A percentile compares a stretch with the other conserved stretches of the same genome.
These are phyloP conservation scores for Clupea harengus DNA, from an alignment of 2,113 vertebrate species.

Conservation along the genomic window DNA sequence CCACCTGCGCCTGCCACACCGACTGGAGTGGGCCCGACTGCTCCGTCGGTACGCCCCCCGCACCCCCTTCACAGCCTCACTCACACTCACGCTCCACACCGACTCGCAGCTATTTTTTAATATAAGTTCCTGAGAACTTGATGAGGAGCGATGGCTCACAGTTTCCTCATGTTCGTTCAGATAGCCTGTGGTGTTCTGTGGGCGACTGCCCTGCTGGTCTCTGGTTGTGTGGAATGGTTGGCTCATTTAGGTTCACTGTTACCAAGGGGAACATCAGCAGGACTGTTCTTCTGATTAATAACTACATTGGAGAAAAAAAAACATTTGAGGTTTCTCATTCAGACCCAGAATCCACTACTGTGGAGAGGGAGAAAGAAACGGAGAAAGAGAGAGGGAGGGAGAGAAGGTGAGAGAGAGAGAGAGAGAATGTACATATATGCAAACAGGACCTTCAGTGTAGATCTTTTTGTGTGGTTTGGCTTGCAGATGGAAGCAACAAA, in stretches of 20 bases:
- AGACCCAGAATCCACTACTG: background rate
- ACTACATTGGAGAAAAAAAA: background rate
- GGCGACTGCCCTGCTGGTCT: background rate
- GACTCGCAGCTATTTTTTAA: background rate
- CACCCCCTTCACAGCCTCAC: background rate
- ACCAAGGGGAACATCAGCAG: conserved; percentile 5
- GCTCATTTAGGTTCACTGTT: background rate
- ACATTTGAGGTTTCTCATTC: background rate
- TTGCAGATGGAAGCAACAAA: background rate
- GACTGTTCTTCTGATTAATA: background rate
- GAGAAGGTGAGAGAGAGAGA: background rate
- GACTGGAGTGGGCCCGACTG: conserved; percentile 97
- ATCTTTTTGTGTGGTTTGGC: background rate
- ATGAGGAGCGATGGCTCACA: too few relatives aligned
- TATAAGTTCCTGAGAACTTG: too few relatives aligned
- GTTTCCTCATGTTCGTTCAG: too few relatives aligned
- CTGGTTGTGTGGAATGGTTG: background rate
- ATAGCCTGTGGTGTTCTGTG: background rate
- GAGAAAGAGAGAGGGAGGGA: too few relatives aligned
- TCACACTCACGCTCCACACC: background rate
- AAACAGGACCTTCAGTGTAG: background rate
- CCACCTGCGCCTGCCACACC: conserved; percentile 87
- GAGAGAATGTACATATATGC: background rate
- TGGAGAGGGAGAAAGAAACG: conserved; percentile 31
- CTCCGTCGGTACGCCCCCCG: conserved; percentile 78